Evolutionary conservation across 2,888 invertebrate genomes (phyloP).

Genomic region (Rhabditophanes sp.): DNA sequence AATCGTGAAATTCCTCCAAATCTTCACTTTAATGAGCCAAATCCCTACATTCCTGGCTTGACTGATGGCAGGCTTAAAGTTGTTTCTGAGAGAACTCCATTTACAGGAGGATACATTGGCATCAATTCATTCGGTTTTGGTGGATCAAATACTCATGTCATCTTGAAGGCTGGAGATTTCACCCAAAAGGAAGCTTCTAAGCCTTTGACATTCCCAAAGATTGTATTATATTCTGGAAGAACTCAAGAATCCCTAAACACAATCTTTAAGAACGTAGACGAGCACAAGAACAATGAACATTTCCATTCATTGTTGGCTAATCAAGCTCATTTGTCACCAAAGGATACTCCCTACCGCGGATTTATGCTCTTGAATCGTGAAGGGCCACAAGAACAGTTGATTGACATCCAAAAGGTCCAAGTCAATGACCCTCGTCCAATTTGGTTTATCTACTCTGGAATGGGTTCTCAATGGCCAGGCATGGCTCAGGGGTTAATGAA

Average conservation of each 20-base stretch:
- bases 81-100: conserved; percentile 63
- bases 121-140: conserved; percentile 96
- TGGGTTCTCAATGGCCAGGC: conserved; percentile 91
- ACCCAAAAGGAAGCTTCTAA: too few species aligned
- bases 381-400: conserved; percentile 10
- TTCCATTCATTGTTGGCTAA: conserved; percentile 32
- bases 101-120: conserved; percentile 71
- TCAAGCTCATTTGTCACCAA: conserved; percentile 53
- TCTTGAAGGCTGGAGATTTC: conserved; percentile 55
- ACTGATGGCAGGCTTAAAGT: conserved; percentile 76
- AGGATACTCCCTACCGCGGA: conserved; percentile 58
- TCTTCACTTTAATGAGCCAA: conserved; percentile 70
- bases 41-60: conserved; percentile 76
- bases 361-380: conserved; percentile 58
- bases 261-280: conserved; percentile 39
- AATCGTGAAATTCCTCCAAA: conserved; percentile 71
- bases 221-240: conserved; percentile 57
- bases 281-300: conserved; percentile 22
- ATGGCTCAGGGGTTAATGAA: conserved; percentile 72
- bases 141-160: conserved; percentile 77
- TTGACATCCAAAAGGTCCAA: conserved; percentile 20
- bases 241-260: conserved; percentile 50
- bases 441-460: conserved; percentile 87
- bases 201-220: conserved; percentile 27
- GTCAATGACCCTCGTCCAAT: conserved; percentile 49